Conservation (phyloP, 2,888 invertebrate genomes). For the Melanotus villosus region DNA sequence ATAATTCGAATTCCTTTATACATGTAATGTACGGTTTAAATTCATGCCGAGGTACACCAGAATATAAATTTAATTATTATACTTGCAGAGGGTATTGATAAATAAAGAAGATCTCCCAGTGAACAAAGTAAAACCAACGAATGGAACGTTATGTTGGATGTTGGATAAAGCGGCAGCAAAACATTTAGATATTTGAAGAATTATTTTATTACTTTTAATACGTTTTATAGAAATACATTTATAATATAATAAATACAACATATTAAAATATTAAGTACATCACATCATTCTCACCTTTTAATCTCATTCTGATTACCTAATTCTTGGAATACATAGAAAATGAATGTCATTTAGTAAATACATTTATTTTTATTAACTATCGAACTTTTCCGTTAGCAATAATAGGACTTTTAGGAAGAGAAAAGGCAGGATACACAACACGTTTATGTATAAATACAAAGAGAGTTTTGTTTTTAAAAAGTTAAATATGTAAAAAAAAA, state of each 20-base stretch:
- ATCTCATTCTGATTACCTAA: slow-evolving; percentile 15
- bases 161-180: slow-evolving; percentile 73
- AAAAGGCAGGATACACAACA: slow-evolving; percentile 35
- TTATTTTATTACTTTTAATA: slow-evolving; percentile 40
- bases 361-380: slow-evolving; percentile 37
- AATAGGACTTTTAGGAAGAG: slow-evolving; percentile 19
- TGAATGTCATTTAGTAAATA: slow-evolving; percentile 27
- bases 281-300: slow-evolving; percentile 59
- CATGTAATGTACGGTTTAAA: no score
- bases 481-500: slow-evolving; percentile 32
- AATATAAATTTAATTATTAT: no score
- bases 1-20: no score
- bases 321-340: slow-evolving; percentile 44
- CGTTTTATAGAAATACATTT: slow-evolving; percentile 59
- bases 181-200: slow-evolving; percentile 48
- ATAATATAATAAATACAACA: slow-evolving; percentile 62
- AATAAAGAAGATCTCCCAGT: slow-evolving; percentile 86
- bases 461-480: slow-evolving; percentile 23
- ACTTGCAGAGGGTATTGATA: slow-evolving; percentile 85
- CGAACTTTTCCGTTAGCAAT: background rate
- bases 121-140: slow-evolving; percentile 78
- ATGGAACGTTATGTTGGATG: slow-evolving; percentile 79
- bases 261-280: slow-evolving; percentile 69
- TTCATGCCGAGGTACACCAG: no score
- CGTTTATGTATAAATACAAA: slow-evolving; percentile 18